Conservation (phyloP, 2,797 vertebrate genomes). For the Epinephelus coioides region DNA sequence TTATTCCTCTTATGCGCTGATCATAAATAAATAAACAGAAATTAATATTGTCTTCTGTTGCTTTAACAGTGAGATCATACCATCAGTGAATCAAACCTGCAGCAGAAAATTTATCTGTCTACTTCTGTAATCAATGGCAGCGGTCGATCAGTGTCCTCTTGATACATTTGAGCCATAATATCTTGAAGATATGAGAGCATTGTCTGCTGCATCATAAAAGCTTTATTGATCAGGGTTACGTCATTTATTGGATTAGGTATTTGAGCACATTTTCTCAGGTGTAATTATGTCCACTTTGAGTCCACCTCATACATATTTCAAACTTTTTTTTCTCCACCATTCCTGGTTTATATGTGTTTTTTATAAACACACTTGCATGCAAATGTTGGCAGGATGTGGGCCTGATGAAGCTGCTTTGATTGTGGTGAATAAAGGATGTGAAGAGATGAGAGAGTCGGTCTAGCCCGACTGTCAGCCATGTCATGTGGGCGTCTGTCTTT, state of each 20-base stretch:
- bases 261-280: conserved; percentile 5
- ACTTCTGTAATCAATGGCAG: conserved; percentile 42
- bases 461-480: conserved; percentile 59
- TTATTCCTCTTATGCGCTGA: neutral
- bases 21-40: conserved; percentile 21
- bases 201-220: conserved; percentile 50
- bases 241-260: conserved; percentile 36
- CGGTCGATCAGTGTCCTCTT: conserved; percentile 45
- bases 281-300: neutral
- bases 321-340: neutral
- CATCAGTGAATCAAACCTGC: conserved; percentile 15
- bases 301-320: neutral
- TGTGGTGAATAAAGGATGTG: conserved; percentile 46
- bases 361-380: neutral
- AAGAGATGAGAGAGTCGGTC: conserved; percentile 37
- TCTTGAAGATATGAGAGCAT: conserved; percentile 32
- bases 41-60: conserved; percentile 6
- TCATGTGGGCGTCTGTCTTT: conserved; percentile 72
- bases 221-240: conserved; percentile 45
- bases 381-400: conserved; percentile 26
- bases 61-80: conserved; percentile 41
- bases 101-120: conserved; percentile 13
- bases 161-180: conserved; percentile 41
- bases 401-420: conserved; percentile 42
- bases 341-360: neutral